Percentiles rank a stretch among this genome's conserved stretches.
These are phyloP conservation scores for Platichthys flesus DNA, from an alignment of 2,113 vertebrate species.

Conservation along the genomic window DNA sequence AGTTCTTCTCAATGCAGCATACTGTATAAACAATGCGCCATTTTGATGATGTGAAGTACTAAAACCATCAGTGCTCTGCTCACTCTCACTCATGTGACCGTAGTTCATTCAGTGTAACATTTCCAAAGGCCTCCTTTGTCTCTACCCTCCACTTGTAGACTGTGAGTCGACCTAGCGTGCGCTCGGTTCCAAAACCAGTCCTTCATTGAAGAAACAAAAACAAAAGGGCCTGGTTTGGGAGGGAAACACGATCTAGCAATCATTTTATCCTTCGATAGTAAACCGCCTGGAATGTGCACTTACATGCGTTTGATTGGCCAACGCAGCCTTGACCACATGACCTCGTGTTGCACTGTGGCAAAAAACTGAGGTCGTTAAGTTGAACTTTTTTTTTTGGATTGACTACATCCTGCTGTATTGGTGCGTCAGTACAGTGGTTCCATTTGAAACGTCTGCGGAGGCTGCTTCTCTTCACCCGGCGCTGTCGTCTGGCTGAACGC, in stretches of 20 bases:
- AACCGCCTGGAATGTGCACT: not conserved
- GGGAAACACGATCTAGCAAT: not conserved
- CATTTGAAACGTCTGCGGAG: not conserved
- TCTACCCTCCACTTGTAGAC: not conserved
- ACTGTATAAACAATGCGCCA: not conserved
- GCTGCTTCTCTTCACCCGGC: not conserved
- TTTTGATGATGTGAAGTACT: not conserved
- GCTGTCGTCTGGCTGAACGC: not conserved
- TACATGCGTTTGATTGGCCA: not conserved
- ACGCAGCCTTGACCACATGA: not conserved
- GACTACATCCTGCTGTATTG: not conserved
- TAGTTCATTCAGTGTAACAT: not conserved
- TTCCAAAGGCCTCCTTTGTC: too few species aligned
- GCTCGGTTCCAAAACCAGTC: not conserved
- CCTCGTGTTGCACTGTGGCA: not conserved
- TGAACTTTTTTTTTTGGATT: not conserved
- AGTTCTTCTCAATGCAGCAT: not conserved
- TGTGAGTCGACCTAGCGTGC: not conserved
- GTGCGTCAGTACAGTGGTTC: not conserved
- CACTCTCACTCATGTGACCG: not conserved
- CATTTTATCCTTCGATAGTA: not conserved
- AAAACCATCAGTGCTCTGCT: not conserved
- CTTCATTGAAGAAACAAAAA: not conserved
- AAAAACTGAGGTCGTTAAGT: not conserved
- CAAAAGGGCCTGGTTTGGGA: too few species aligned